Percentiles rank a stretch among this genome's conserved stretches.
phyloP scores from a whole-genome alignment of 2,113 vertebrate genomes.

The Steatornis caripensis region DNA sequence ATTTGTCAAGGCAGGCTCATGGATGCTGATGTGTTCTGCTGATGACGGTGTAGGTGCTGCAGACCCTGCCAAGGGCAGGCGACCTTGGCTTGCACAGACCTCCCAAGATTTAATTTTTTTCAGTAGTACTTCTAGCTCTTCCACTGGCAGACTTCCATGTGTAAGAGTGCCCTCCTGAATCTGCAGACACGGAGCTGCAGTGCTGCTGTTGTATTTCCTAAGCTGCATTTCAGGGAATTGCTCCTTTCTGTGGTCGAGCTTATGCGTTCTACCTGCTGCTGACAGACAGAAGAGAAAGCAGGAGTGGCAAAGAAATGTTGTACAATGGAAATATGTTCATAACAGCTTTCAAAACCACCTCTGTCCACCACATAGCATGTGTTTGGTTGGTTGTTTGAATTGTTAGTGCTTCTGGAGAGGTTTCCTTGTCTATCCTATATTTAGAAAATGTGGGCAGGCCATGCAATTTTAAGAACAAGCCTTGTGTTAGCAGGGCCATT shows the following conservation, averaged over 20 bases:
- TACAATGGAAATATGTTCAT: neutral
- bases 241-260: neutral
- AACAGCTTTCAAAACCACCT: neutral
- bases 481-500: neutral
- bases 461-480: neutral
- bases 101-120: neutral
- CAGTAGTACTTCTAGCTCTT: neutral
- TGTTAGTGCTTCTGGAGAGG: constrained; percentile 1
- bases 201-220: neutral
- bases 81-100: neutral
- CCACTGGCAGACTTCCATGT: neutral
- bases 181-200: neutral
- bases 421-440: constrained; percentile 5
- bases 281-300: neutral
- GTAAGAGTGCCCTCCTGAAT: neutral
- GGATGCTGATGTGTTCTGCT: neutral
- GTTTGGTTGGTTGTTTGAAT: neutral
- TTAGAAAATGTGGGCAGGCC: constrained; percentile 40
- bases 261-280: neutral
- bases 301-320: neutral
- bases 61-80: neutral
- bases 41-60: neutral
- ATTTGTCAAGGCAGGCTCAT: neutral
- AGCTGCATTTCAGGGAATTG: neutral
- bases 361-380: neutral